Base-by-base conservation (phyloP, 1,140 invertebrate genomes). In the Paraescarpia echinospica region DNA sequence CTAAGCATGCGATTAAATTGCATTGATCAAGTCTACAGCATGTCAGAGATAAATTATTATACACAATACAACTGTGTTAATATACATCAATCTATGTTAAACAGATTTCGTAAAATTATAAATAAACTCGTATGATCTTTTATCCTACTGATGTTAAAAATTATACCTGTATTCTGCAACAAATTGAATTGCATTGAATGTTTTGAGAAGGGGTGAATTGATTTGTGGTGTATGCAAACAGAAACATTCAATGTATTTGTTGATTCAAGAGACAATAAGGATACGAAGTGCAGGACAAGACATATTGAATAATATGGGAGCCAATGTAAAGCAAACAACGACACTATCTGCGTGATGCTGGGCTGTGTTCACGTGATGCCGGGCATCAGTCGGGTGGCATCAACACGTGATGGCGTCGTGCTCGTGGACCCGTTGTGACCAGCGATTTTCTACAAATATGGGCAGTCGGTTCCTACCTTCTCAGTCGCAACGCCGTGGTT, bases 401-500 rank as follows among this genome's bases (percentile, higher is more conserved):
- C 59, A 77, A 77, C 59, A 77, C 59, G 59, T 77, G 59, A 77
- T 77, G 59, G 59, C 14, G 59, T 77, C 59, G 59, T 77, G 59
- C 8, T 22, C 22, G 59, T 27, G 59, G 9, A 77, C 12, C 59
- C 8, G 48, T 51, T 18, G 59, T 77, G 59, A 31, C 59, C 59
- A 77, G 59, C 59, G 59, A 77, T 2, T 77, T 18, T 6, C 59
- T 77, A 77, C 59, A 77, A 77, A 77, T 77, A 77, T 31, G 18
- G 59, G 27, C 59, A 77, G 9, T 1, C 59, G 22, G 59, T 18
- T 18, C 59, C 27, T 77, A 90, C 90, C 90, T 35, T 34, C 18
- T 34, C 90, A 34, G 90, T 41, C 18, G 14, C 90, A 1, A 90
- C 90, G 90, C 90, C 90, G 90, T 90, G 90, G 90, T 90, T 90